phyloP scores from a whole-genome alignment of 2,888 invertebrate genomes.

The Tipula helvola region DNA sequence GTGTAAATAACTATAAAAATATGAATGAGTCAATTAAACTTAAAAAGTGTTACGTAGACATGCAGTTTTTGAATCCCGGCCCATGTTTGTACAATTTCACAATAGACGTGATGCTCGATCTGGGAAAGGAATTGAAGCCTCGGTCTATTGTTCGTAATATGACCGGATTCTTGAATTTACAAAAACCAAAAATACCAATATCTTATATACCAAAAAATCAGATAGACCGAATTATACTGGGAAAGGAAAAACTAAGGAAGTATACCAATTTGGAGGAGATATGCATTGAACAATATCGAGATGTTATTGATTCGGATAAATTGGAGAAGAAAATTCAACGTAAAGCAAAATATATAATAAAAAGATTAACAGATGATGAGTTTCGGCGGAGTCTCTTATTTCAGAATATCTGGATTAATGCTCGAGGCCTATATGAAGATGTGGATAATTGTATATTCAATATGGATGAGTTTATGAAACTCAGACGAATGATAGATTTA shows the following conservation, averaged over 20 bases:
- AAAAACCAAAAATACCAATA: background rate
- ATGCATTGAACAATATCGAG: background rate
- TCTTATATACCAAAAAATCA: background rate
- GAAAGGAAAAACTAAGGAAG: background rate
- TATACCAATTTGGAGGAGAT: background rate
- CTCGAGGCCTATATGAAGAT: background rate
- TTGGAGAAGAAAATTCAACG: background rate
- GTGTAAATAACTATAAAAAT: background rate
- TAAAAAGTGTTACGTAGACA: background rate
- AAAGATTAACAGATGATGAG: background rate
- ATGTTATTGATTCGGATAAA: background rate
- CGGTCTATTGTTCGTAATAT: background rate
- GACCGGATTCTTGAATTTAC: background rate
- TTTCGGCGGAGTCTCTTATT: background rate
- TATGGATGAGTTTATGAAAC: background rate
- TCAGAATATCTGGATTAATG: background rate
- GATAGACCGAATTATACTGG: background rate
- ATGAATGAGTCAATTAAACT: background rate
- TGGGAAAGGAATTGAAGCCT: background rate
- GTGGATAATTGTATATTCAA: background rate
- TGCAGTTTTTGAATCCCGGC: background rate
- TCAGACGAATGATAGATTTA: background rate
- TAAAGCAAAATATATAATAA: background rate
- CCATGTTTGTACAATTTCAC: background rate
- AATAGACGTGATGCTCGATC: background rate